Base-by-base conservation (phyloP, 2,113 vertebrate species). In the Sitta europaea region DNA sequence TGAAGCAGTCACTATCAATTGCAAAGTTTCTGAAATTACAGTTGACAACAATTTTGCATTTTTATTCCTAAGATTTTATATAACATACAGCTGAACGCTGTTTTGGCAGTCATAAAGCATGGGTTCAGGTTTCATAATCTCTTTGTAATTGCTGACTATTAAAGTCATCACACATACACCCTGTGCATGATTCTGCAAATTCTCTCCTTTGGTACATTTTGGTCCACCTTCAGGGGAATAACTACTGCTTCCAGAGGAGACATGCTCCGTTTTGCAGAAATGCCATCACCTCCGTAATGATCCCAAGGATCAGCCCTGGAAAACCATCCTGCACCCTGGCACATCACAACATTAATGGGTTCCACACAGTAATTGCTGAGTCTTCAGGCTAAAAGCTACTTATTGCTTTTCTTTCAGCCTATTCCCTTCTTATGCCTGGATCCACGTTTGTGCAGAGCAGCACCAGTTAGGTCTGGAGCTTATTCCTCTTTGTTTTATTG, bases 351-450 rank as follows among this genome's bases (percentile, higher is more conserved):
- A 48, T 28, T 78, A 90, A 82, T 40, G 33, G 25, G 8, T 53
- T 91, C 40, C 57, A 65, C 48, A 31, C n/a, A 54, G n/a, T 57
- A 81, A 88, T 27, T 68, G 45, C 36, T 15, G 45, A 40, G 45
- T 57, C 65, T 57, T 68, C 48, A 68, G 74, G 73, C 81, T 87
- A 87, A 85, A 78, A 90, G 63, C 16, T 81, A 18, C 53, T 90
- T 59, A 79, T 3, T 4, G 1, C 84, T 95, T 94, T 92, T 78
- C 90, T 84, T 90, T 72, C 90, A 91, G 71, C 48, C 93, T 70
- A 82, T 90, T 90, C 81, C 53, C 31, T 90, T 88, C 81, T 53
- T 29, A 54, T 13, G n/a, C 53, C 61, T 78, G 27, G 51, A 71
- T 85, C 81, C 73, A 63, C 19, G 3, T 82, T 57, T 31, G 48